Conservation (phyloP, 2,113 vertebrate genomes). For the Tupaia tana region DNA sequence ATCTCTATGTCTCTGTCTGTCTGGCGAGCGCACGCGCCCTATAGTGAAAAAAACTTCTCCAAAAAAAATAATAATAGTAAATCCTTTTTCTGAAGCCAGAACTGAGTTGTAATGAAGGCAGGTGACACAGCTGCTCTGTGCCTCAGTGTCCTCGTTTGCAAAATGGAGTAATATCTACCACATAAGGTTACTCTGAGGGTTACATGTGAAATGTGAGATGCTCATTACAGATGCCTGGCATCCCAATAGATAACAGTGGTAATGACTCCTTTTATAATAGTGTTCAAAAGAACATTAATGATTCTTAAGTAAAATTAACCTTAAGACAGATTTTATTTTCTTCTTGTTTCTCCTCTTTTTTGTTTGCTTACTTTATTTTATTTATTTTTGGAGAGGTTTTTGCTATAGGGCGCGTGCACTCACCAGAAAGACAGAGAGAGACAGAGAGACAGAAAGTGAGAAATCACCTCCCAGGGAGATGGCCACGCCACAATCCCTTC, state of each 20-base stretch:
- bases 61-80: no score
- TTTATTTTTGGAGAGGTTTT: no score
- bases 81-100: not conserved
- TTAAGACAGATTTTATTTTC: not conserved
- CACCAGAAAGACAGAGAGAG: no score
- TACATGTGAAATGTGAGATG: not conserved
- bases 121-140: constrained; percentile 1
- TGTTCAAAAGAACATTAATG: not conserved
- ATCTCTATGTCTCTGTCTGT: no score
- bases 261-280: constrained; percentile 18
- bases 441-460: no score
- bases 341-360: not conserved
- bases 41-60: no score
- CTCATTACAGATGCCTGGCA: not conserved
- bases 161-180: not conserved
- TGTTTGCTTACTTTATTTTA: not conserved
- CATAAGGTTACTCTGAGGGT: not conserved
- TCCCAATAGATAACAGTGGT: not conserved
- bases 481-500: no score
- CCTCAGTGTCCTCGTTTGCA: constrained; percentile 21
- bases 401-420: no score
- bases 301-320: not conserved
- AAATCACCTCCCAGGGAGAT: no score
- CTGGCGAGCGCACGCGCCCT: no score
- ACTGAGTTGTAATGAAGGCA: not conserved